Evolutionary conservation across 92 coral and sea anemone species (phyloP).

Genomic region (Palythoa heliodiscus): DNA sequence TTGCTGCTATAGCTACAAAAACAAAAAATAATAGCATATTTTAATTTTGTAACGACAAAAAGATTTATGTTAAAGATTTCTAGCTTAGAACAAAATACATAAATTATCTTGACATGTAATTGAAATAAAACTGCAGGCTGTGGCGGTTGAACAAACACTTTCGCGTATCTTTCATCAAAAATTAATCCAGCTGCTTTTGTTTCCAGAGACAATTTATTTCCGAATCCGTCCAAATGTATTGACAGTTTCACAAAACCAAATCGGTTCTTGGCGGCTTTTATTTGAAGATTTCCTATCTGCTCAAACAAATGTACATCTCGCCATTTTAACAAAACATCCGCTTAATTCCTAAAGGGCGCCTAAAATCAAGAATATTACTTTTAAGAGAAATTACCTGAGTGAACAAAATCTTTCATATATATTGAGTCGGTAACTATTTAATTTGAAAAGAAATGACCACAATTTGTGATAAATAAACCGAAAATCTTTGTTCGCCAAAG

Average conservation of each 20-base stretch:
- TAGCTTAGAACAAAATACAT: neutral
- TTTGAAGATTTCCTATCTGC: neutral
- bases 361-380: neutral
- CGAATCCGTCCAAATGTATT: neutral
- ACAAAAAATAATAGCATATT: neutral
- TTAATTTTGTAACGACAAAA: neutral
- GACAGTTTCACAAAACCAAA: neutral
- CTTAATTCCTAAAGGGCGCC: neutral
- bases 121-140: neutral
- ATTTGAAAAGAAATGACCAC: no score
- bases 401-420: no score
- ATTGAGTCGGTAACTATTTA: no score
- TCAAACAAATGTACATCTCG: neutral
- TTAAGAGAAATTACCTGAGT: neutral
- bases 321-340: neutral
- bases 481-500: neutral
- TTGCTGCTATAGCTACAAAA: no score
- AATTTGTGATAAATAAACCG: neutral
- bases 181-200: neutral
- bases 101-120: neutral
- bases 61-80: neutral
- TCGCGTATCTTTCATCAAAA: neutral
- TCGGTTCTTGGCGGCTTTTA: neutral
- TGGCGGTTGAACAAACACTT: neutral
- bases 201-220: neutral